Evolutionary conservation across 2,113 vertebrate species (phyloP).

Genomic region (Clupea harengus): DNA sequence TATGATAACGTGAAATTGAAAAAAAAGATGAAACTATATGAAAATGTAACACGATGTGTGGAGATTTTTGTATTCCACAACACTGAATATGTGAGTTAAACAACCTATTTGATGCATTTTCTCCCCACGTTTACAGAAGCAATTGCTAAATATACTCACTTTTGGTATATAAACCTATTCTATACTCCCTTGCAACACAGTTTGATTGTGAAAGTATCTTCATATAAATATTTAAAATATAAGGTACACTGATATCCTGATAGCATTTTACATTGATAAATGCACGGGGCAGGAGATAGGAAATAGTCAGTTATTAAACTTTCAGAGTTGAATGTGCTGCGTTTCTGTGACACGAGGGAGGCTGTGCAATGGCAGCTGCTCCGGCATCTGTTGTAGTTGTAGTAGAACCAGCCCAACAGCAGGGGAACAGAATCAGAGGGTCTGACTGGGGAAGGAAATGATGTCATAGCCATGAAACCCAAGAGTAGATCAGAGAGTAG

Average conservation of each 20-base stretch:
- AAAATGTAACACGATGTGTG: neutral
- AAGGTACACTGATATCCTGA: neutral
- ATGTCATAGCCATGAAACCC: conserved; percentile 11
- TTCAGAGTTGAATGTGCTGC: neutral
- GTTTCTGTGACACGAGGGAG: neutral
- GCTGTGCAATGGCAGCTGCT: neutral
- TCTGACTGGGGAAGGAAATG: neutral
- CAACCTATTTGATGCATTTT: no score
- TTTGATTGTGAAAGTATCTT: no score
- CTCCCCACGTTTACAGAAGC: no score
- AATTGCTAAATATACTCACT: no score
- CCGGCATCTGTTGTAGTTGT: neutral
- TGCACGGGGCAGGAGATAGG: no score
- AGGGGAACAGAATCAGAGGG: conserved; percentile 16
- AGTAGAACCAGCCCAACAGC: neutral
- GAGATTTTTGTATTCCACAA: neutral
- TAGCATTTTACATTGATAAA: neutral
- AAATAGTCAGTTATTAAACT: neutral
- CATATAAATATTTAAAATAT: neutral
- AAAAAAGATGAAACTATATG: neutral
- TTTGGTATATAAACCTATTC: no score
- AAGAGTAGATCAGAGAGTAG: neutral
- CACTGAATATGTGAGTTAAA: no score
- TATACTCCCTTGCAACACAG: no score
- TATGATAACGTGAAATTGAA: neutral